Conservation (phyloP, 2,113 vertebrate species). For the Vombatus ursinus region DNA sequence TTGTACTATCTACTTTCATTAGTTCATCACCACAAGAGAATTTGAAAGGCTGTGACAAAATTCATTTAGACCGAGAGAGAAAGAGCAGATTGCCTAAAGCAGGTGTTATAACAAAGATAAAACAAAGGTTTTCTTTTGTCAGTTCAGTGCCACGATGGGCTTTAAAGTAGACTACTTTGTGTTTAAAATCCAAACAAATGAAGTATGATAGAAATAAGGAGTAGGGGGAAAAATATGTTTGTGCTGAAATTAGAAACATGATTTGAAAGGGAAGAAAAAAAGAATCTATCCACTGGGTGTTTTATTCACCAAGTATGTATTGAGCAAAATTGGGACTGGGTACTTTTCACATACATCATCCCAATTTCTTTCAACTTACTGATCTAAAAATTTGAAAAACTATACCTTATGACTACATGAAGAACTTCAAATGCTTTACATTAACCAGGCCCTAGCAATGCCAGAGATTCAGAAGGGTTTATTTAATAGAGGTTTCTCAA, state of each 20-base stretch:
- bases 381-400: conserved; percentile 38
- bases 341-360: conserved; percentile 43
- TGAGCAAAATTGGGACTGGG: conserved; percentile 49
- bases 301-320: conserved; percentile 51
- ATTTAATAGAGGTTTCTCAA: conserved; percentile 49
- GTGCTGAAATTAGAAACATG: conserved; percentile 63
- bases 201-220: conserved; percentile 75
- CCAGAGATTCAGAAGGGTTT: conserved; percentile 42
- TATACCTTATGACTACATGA: conserved; percentile 21
- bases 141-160: conserved; percentile 55
- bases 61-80: conserved; percentile 92
- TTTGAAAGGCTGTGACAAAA: conserved; percentile 99
- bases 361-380: conserved; percentile 16
- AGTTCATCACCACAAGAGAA: conserved; percentile 92
- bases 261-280: neutral
- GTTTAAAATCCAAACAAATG: conserved; percentile 81
- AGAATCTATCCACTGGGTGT: conserved; percentile 49
- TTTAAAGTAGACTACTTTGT: conserved; percentile 77
- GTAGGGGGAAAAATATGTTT: conserved; percentile 71
- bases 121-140: conserved; percentile 86
- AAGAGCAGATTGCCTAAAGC: conserved; percentile 95
- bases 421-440: neutral
- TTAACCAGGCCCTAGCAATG: neutral
- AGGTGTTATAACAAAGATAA: conserved; percentile 95
- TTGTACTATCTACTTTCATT: conserved; percentile 99